These are phyloP conservation scores for Nebria ingens DNA, from an alignment of 1,140 invertebrate genomes.

Conservation along the genomic window DNA sequence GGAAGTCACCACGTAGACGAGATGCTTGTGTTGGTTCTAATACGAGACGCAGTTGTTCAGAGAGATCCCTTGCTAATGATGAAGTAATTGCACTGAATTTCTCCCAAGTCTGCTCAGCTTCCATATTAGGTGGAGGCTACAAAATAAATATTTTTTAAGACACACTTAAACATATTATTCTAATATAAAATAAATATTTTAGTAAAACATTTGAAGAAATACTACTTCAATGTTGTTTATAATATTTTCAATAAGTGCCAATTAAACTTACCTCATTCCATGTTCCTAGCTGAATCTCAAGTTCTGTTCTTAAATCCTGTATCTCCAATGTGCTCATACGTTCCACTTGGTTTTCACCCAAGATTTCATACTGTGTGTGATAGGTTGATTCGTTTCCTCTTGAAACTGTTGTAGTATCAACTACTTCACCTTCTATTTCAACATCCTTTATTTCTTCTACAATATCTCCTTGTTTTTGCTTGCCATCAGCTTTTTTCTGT, in stretches of 20 bases:
- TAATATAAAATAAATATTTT: neutral
- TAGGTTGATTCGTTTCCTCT: slow-evolving; percentile 55
- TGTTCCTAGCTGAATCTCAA: slow-evolving; percentile 44
- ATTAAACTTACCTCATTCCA: slow-evolving; percentile 35
- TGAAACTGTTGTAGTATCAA: slow-evolving; percentile 53
- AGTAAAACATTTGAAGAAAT: neutral
- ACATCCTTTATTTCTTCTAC: slow-evolving; percentile 37
- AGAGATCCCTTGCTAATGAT: slow-evolving; percentile 73
- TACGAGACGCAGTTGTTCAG: slow-evolving; percentile 86
- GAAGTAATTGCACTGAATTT: slow-evolving; percentile 49
- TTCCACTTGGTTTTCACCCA: slow-evolving; percentile 17
- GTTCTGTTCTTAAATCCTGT: slow-evolving; percentile 33
- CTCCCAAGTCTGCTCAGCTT: slow-evolving; percentile 45
- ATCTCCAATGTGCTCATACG: slow-evolving; percentile 22
- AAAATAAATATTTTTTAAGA: slow-evolving; percentile 14
- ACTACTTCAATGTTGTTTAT: neutral
- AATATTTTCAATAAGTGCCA: slow-evolving; percentile 8
- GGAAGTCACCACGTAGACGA: slow-evolving; percentile 82
- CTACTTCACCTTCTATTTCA: slow-evolving; percentile 65
- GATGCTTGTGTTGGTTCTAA: slow-evolving; percentile 91
- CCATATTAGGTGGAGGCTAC: slow-evolving; percentile 33
- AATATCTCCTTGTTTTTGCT: slow-evolving; percentile 33
- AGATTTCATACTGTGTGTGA: slow-evolving; percentile 33
- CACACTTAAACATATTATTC: neutral
- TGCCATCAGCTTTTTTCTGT: slow-evolving; percentile 28